These are phyloP conservation scores for Anthopleura xanthogrammica DNA, from an alignment of 92 coral and sea anemone species.

Conservation along the genomic window DNA sequence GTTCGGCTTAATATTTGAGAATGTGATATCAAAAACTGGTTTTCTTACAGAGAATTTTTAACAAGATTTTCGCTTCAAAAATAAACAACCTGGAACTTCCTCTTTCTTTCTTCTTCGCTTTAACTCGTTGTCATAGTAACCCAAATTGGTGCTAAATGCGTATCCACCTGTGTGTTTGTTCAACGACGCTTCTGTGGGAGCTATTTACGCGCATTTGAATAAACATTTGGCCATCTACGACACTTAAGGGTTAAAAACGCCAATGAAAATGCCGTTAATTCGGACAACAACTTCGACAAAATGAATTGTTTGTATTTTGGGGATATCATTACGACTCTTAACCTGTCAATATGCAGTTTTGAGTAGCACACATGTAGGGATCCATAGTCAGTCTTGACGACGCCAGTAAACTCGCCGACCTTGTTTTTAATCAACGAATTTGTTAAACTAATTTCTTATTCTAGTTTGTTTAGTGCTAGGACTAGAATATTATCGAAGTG, in stretches of 20 bases:
- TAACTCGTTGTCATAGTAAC: slow-evolving; percentile 23
- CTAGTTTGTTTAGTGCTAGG: neutral
- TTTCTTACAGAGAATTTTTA: neutral
- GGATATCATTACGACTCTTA: neutral
- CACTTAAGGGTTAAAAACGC: slow-evolving; percentile 7
- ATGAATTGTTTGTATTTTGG: neutral
- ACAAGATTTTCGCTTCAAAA: neutral
- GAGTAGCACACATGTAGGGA: neutral
- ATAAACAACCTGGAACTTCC: neutral
- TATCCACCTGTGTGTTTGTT: slow-evolving; percentile 19
- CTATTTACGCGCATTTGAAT: slow-evolving; percentile 14
- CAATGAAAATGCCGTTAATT: slow-evolving; percentile 26
- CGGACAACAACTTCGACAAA: neutral
- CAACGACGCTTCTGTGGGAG: neutral
- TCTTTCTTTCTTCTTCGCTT: neutral
- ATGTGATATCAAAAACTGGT: neutral
- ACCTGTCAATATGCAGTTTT: neutral
- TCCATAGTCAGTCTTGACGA: neutral
- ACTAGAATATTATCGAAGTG: neutral
- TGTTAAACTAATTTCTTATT: neutral
- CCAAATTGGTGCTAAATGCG: slow-evolving; percentile 18
- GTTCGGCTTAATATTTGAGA: neutral
- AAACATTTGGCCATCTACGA: slow-evolving; percentile 14
- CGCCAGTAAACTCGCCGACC: neutral
- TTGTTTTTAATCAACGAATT: neutral